Conservation (phyloP, 1,140 invertebrate species). For the Drosophila micromelanica region DNA sequence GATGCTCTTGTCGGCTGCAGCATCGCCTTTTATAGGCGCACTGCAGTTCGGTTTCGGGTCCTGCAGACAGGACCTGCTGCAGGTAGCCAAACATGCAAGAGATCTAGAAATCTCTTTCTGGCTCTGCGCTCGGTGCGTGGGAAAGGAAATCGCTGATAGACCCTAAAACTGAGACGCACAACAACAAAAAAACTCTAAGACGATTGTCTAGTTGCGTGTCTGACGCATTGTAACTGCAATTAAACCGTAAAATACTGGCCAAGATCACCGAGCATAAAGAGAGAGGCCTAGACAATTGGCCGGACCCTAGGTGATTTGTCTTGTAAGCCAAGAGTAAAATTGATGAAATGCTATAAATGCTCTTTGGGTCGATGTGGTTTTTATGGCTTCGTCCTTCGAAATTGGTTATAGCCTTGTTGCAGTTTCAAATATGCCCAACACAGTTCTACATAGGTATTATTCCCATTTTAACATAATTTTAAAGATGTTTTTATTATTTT, state of each 20-base stretch:
- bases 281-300: slow-evolving; percentile 49
- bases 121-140: slow-evolving; percentile 59
- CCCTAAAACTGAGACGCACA: slow-evolving; percentile 29
- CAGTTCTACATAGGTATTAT: not conserved
- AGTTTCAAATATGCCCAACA: not conserved
- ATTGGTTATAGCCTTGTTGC: not conserved
- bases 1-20: slow-evolving; percentile 59
- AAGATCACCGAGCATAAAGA: slow-evolving; percentile 33
- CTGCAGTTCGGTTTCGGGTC: slow-evolving; percentile 28
- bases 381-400: slow-evolving; percentile 3
- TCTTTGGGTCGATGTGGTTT: slow-evolving; percentile 12
- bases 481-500: no score
- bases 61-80: slow-evolving; percentile 70
- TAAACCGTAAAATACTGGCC: slow-evolving; percentile 79
- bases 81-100: slow-evolving; percentile 38
- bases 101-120: slow-evolving; percentile 66
- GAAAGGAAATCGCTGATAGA: slow-evolving; percentile 69
- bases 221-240: slow-evolving; percentile 67
- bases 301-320: slow-evolving; percentile 63
- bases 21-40: slow-evolving; percentile 64
- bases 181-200: slow-evolving; percentile 30
- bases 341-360: slow-evolving; percentile 18
- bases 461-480: no score
- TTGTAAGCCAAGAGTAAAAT: slow-evolving; percentile 30
- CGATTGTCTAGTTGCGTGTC: slow-evolving; percentile 71